These are phyloP conservation scores for Dione juno DNA, from an alignment of 2,888 invertebrate genomes.

Conservation along the genomic window DNA sequence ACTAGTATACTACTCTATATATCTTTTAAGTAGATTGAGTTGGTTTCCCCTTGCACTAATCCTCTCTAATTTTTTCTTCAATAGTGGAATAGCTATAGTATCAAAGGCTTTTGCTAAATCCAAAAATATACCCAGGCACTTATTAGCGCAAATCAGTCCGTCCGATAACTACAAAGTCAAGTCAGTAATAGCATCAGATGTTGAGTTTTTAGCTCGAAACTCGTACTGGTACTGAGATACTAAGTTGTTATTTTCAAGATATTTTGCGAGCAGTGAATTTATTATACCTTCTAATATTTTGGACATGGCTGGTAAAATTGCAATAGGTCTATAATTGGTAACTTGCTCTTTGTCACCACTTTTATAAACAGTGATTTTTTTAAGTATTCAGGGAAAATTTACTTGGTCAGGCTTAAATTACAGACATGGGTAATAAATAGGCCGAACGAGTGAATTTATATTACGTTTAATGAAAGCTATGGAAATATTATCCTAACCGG, in stretches of 20 bases:
- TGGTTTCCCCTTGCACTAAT: too few relatives aligned
- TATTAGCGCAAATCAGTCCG: too few relatives aligned
- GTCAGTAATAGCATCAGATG: neutral
- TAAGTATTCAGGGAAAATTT: neutral
- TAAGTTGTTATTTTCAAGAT: neutral
- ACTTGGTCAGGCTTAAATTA: neutral
- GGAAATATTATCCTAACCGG: too few relatives aligned
- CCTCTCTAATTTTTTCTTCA: too few relatives aligned
- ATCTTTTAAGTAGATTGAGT: too few relatives aligned
- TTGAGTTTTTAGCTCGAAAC: neutral
- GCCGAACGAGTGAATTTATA: too few relatives aligned
- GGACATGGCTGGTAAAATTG: neutral
- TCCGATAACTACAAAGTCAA: neutral
- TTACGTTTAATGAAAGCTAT: too few relatives aligned
- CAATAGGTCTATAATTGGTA: neutral
- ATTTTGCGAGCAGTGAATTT: neutral
- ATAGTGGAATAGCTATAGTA: too few relatives aligned
- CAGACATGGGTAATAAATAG: too few relatives aligned
- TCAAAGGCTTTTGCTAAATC: too few relatives aligned
- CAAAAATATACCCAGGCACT: too few relatives aligned
- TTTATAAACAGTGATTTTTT: neutral
- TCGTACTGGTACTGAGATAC: neutral
- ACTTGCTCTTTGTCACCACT: neutral
- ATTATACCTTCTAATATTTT: slow-evolving; percentile 1
- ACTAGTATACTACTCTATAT: too few relatives aligned